Evolutionary conservation across 1,140 invertebrate genomes (phyloP), one percentile per base, ranked within the genome.

Genomic region (Brachionus manjavacas): DNA sequence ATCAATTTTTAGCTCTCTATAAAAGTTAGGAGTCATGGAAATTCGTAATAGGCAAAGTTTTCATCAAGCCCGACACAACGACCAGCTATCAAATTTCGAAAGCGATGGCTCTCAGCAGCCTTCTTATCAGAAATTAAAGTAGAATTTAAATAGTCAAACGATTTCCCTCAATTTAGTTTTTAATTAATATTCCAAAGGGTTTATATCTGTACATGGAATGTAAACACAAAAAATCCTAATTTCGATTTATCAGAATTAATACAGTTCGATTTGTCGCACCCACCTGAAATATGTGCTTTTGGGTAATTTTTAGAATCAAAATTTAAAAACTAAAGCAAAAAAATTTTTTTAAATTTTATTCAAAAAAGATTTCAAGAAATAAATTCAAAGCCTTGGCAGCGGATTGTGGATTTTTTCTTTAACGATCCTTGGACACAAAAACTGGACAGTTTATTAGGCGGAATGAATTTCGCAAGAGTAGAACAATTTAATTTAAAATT

Each of bases 281-380:
- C 9, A 16, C 79, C 79, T 6, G 20, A 60, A 25, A 35, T 81
- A 55, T 81, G 79, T 46, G 49, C 28, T 14, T 81, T 81, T 68
- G 79, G 79, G 78, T 80, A 80, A 16, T 2, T 1, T 11, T 8
- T 9, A 25, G 25, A 20, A 8, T 8, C 20, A 25, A 60, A 55
- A 2, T 55, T 4, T 46, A 55, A 20, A 55, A 60, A 55, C 4
- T 35, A 4, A 35, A 7, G 4, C 31, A 6, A 35, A 35, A 35
- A 55, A 16, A 4, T 8, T 16, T 55, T 2, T 60, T 60, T 23
- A 23, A n/a, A 14, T 3, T 16, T 0, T 52, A n/a, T 14, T 39
- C 20, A n/a, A 14, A 80, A 80, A 55, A 80, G 78, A 64, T 81
- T 81, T 68, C 79, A 81, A 28, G 79, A 81, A 81, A 41, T 81